Conservation (phyloP, 1,140 invertebrate species). For the Brevipalpus yothersi region DNA sequence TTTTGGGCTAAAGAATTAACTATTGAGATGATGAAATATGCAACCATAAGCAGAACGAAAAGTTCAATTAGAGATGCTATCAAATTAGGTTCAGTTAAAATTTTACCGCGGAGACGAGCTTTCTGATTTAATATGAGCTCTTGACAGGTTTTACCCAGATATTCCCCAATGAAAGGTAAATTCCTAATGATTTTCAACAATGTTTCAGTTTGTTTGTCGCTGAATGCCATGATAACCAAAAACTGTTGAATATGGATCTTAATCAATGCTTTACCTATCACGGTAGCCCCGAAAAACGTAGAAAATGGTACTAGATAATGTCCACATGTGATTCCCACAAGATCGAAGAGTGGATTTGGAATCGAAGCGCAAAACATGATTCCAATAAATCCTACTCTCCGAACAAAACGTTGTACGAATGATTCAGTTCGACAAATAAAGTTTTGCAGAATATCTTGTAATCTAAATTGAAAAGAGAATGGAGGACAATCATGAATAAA, state of each 20-base stretch:
- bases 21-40: conserved; percentile 84
- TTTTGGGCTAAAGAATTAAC: conserved; percentile 88
- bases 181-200: conserved; percentile 31
- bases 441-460: too few relatives aligned
- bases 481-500: too few relatives aligned
- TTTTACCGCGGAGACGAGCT: conserved; percentile 45
- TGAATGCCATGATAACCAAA: conserved; percentile 92
- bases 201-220: conserved; percentile 59
- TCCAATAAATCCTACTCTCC: conserved; percentile 84
- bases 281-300: conserved; percentile 97
- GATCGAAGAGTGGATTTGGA: conserved; percentile 93
- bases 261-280: conserved; percentile 91
- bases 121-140: conserved; percentile 71
- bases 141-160: conserved; percentile 58
- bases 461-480: too few relatives aligned
- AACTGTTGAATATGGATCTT: conserved; percentile 98
- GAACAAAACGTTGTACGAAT: conserved; percentile 33
- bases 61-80: conserved; percentile 65
- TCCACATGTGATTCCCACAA: conserved; percentile 94
- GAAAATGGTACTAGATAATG: conserved; percentile 97
- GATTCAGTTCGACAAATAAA: neutral
- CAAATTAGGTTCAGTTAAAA: conserved; percentile 32
- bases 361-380: conserved; percentile 94
- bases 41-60: conserved; percentile 71
- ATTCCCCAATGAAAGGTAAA: conserved; percentile 53